Percentiles rank a stretch among this genome's conserved stretches.
Conservation (phyloP, 2,888 invertebrate species). For the Epistrophella euchroma region DNA sequence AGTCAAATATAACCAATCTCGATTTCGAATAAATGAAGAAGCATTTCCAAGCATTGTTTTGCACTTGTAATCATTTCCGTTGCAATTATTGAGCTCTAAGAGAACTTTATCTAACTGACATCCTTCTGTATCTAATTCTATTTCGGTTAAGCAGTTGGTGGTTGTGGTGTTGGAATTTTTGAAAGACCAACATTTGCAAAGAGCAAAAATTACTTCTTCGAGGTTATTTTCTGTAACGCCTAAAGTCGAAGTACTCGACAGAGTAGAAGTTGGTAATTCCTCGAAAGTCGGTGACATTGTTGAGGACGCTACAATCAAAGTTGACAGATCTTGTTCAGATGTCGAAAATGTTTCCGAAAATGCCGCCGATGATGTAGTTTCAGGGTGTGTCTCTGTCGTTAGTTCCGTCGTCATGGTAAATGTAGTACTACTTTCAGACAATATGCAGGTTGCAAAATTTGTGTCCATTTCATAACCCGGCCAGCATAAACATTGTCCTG, state of each 20-base stretch:
- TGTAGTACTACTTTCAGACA: not conserved
- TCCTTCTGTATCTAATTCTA: not conserved
- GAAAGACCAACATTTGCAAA: slow-evolving; percentile 51
- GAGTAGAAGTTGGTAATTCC: not conserved
- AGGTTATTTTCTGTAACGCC: not conserved
- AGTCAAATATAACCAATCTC: slow-evolving; percentile 13
- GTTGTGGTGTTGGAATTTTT: not conserved
- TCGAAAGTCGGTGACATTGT: not conserved
- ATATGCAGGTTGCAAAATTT: slow-evolving; percentile 8
- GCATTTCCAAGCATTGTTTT: not conserved
- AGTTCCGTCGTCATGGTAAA: not conserved
- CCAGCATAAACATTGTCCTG: slow-evolving; percentile 76
- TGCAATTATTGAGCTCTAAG: slow-evolving; percentile 37
- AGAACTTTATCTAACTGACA: slow-evolving; percentile 5
- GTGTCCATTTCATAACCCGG: slow-evolving; percentile 73
- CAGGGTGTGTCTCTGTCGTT: not conserved
- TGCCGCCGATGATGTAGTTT: not conserved
- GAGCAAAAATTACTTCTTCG: not conserved
- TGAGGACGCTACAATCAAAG: too few species aligned
- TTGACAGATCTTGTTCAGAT: not conserved
- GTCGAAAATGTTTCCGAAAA: not conserved
- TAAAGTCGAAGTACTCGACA: not conserved
- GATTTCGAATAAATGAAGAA: not conserved
- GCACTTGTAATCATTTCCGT: slow-evolving; percentile 39
- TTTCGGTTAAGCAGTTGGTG: not conserved